These are phyloP conservation scores for Patella caerulea DNA, from an alignment of 2,888 invertebrate genomes.

Conservation along the genomic window DNA sequence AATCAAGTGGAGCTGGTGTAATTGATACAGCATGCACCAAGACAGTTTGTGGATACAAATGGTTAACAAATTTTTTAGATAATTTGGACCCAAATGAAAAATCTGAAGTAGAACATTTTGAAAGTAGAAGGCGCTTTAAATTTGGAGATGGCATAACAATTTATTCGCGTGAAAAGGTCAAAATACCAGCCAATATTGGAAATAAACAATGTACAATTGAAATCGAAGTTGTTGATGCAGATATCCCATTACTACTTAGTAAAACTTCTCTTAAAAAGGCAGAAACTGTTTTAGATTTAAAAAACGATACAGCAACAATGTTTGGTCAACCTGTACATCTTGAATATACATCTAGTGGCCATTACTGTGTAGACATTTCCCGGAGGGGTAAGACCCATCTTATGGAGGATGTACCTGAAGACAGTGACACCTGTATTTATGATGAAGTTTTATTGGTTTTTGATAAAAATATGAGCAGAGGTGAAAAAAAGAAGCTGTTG, in stretches of 20 bases:
- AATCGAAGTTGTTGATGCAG: conserved; percentile 24
- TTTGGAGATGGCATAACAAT: conserved; percentile 10
- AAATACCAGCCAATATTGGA: conserved; percentile 12
- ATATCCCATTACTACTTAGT: conserved; percentile 26
- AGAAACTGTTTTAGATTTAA: conserved; percentile 21
- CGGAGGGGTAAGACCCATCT: too few species aligned
- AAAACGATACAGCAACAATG: conserved; percentile 27
- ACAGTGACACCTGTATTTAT: not conserved
- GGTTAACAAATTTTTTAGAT: conserved; percentile 3
- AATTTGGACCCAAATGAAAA: conserved; percentile 1
- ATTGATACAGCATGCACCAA: conserved; percentile 13
- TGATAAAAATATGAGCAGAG: not conserved
- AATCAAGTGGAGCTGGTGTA: conserved; percentile 11
- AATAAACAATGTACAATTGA: conserved; percentile 15
- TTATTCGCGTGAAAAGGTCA: not conserved
- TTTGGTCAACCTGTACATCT: conserved; percentile 26
- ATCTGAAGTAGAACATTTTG: not conserved
- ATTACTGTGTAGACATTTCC: conserved; percentile 27
- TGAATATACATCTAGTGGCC: conserved; percentile 28
- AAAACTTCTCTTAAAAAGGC: conserved; percentile 28
- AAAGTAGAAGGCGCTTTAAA: conserved; percentile 13
- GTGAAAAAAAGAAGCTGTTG: not conserved
- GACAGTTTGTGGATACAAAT: conserved; percentile 13
- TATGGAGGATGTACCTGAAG: not conserved
- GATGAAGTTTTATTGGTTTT: not conserved